A percentile compares a stretch with the other conserved stretches of the same genome.
These are phyloP conservation scores for Apomyelois bistriatella DNA, from an alignment of 2,888 invertebrate genomes.

Conservation along the genomic window DNA sequence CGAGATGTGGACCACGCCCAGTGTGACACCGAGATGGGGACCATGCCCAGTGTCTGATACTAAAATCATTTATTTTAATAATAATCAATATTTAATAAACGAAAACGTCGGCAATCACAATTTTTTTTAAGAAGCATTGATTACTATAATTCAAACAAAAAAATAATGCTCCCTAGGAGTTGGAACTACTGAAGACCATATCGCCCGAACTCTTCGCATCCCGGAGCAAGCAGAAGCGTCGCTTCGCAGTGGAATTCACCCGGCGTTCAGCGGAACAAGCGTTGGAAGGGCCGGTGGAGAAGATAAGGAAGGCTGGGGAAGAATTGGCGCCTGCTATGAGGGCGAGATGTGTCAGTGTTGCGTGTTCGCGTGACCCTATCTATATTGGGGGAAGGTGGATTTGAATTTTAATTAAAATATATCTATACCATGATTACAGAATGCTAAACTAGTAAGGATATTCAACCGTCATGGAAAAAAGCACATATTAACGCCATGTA, in stretches of 20 bases:
- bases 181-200: constrained; percentile 59
- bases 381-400: constrained; percentile 83
- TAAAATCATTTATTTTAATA: no score
- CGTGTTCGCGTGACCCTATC: constrained; percentile 79
- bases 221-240: constrained; percentile 54
- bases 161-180: constrained; percentile 44
- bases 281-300: constrained; percentile 59
- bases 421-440: neutral
- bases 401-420: no score
- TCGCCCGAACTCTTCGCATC: constrained; percentile 62
- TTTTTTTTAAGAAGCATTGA: no score
- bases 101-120: no score
- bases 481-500: no score
- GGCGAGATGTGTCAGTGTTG: constrained; percentile 70
- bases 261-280: constrained; percentile 82
- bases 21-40: no score
- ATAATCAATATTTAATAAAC: no score
- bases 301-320: constrained; percentile 38
- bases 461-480: no score
- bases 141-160: no score
- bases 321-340: constrained; percentile 46
- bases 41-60: no score
- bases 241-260: constrained; percentile 79
- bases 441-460: no score
- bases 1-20: no score